Evolutionary conservation across 1,140 invertebrate species (phyloP).

Genomic region (Brachionus angularis): DNA sequence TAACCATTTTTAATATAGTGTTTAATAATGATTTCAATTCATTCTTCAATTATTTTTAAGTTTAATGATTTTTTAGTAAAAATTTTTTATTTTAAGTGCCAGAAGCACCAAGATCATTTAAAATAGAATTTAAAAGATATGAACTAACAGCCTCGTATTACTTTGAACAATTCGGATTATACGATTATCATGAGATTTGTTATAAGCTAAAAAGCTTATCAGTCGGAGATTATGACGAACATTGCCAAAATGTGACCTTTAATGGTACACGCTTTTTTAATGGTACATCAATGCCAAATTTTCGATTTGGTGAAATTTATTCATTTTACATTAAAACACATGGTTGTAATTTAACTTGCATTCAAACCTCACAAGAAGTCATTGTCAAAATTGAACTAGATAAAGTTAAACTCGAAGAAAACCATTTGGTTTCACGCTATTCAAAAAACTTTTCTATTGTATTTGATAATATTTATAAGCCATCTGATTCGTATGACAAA

Average conservation of each 20-base stretch:
- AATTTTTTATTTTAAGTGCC: no score
- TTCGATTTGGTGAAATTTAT: constrained; percentile 8
- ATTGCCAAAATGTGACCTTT: not conserved
- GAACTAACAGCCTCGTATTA: no score
- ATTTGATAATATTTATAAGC: not conserved
- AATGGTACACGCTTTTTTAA: not conserved
- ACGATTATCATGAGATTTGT: constrained; percentile 10
- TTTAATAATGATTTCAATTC: no score
- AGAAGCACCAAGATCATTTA: no score
- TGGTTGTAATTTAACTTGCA: not conserved
- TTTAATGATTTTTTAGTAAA: no score
- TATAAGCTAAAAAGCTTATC: not conserved
- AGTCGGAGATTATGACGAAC: not conserved
- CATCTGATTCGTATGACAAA: not conserved
- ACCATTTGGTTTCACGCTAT: not conserved
- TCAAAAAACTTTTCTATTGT: not conserved
- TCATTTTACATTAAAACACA: not conserved
- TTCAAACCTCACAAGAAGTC: not conserved
- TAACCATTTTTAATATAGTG: no score
- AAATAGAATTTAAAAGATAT: no score
- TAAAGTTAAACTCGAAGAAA: not conserved
- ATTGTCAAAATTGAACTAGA: not conserved
- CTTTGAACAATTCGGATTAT: no score
- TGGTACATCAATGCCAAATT: not conserved
- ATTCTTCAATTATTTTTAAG: no score